Percentiles rank a stretch among this genome's conserved stretches.
Evolutionary conservation across 2,888 invertebrate species (phyloP).

Genomic region (Erannis defoliaria): DNA sequence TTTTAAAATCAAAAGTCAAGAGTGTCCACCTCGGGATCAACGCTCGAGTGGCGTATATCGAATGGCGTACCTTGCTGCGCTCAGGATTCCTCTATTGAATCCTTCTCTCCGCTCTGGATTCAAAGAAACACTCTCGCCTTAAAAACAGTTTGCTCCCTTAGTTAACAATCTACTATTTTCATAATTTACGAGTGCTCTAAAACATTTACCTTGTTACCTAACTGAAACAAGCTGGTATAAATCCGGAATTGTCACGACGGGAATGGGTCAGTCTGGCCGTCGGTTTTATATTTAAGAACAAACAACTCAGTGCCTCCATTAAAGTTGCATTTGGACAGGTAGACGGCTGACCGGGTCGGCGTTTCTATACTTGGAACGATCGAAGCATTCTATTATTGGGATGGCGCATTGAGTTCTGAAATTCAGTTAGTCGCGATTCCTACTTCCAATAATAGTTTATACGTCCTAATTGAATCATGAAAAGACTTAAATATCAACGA

Average conservation of each 20-base stretch:
- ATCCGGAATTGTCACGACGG: constrained; percentile 66
- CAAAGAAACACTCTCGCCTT: too few species aligned
- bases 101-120: too few species aligned
- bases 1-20: too few species aligned
- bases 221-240: constrained; percentile 58
- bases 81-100: too few species aligned
- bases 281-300: constrained; percentile 78
- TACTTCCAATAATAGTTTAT: constrained; percentile 11
- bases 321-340: constrained; percentile 76
- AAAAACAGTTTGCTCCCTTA: too few species aligned
- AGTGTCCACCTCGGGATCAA: too few species aligned
- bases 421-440: constrained; percentile 57
- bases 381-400: constrained; percentile 81
- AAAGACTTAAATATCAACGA: background rate
- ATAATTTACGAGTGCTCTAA: too few species aligned
- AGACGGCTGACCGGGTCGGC: constrained; percentile 72
- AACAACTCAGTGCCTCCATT: constrained; percentile 76
- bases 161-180: too few species aligned
- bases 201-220: background rate
- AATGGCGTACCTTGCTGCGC: too few species aligned
- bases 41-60: too few species aligned
- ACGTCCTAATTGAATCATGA: constrained; percentile 9
- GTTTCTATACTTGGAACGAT: constrained; percentile 79
- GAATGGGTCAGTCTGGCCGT: constrained; percentile 67
- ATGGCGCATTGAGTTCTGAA: constrained; percentile 64